Base-by-base conservation (phyloP, 2,888 invertebrate species). In the Leucophenga montana region DNA sequence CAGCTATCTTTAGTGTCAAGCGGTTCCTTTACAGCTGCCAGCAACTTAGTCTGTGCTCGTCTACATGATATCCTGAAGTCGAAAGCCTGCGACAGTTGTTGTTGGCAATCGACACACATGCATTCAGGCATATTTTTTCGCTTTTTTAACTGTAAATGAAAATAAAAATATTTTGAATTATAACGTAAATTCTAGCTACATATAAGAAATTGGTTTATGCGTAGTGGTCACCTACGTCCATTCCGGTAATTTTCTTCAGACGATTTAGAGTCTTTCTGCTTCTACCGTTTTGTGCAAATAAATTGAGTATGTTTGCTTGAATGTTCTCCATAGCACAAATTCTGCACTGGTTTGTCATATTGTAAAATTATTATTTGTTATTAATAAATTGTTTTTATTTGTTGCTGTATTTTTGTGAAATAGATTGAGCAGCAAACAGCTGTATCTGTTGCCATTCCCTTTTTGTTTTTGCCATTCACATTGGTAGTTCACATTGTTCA, bases 191-290 rank as follows among this genome's bases (percentile, higher is more conserved):
- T 57, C 13, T 14, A 14, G 16, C 18, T 16, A 50, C 6, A n/a
- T n/a, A n/a, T n/a, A 50, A n/a, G 2, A 50, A 50, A 16, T 50
- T 6, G n/a, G n/a, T 14, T 4, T 46, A 46, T n/a, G n/a, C 14
- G 4, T 11, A 18, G 5, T 11, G 11, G 5, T 50, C 1, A n/a
- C 16, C 16, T 50, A 50, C 62, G 13, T 62, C 22, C 1, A 62
- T 14, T 44, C 62, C 62, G 16, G 46, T 22, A 14, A 62, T 46
- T 62, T 44, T 46, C 48, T 62, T 22, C 6, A 62, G 22, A 3
- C 62, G 44, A 46, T 62, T 46, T 13, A 62, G 62, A 6, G 46
- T 62, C 20, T 20, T 44, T 46, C 13, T 46, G n/a, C 46, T 62
- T 20, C 39, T 46, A 6, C 5, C 44, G 20, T 39, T 62, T n/a